Conservation (phyloP, 1,140 invertebrate genomes). For the Drosophila ficusphila region DNA sequence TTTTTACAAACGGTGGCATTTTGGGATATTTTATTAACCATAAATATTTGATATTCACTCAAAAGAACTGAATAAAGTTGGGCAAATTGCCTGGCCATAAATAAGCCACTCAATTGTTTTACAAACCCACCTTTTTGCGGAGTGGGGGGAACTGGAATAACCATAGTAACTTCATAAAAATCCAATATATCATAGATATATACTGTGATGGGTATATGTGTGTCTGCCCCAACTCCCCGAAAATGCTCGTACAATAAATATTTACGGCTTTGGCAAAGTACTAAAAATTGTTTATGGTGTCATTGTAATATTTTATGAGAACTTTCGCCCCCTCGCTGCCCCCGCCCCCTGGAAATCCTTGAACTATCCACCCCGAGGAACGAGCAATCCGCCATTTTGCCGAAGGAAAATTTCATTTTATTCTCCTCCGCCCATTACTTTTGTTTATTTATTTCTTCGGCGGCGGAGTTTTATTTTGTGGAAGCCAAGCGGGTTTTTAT, state of each 20-base stretch:
- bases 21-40: conserved; percentile 69
- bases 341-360: background rate
- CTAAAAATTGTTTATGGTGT: conserved; percentile 83
- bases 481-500: conserved; percentile 60
- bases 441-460: conserved; percentile 41
- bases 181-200: conserved; percentile 63
- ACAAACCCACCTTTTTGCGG: conserved; percentile 14
- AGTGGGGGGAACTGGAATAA: conserved; percentile 22
- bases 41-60: conserved; percentile 64
- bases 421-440: conserved; percentile 12
- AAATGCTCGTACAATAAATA: conserved; percentile 69
- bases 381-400: conserved; percentile 19
- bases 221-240: conserved; percentile 15
- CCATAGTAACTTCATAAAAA: conserved; percentile 82
- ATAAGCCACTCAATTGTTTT: conserved; percentile 69
- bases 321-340: conserved; percentile 41
- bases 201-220: conserved; percentile 20
- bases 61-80: conserved; percentile 6
- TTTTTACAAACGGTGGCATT: conserved; percentile 56
- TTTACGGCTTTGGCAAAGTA: conserved; percentile 77
- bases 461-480: conserved; percentile 36
- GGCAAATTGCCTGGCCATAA: conserved; percentile 55
- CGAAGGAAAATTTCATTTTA: conserved; percentile 43
- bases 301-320: conserved; percentile 82
- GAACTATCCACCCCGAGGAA: conserved; percentile 11